Base-by-base conservation (phyloP, 1,140 invertebrate genomes). In the Drosophila miranda region DNA sequence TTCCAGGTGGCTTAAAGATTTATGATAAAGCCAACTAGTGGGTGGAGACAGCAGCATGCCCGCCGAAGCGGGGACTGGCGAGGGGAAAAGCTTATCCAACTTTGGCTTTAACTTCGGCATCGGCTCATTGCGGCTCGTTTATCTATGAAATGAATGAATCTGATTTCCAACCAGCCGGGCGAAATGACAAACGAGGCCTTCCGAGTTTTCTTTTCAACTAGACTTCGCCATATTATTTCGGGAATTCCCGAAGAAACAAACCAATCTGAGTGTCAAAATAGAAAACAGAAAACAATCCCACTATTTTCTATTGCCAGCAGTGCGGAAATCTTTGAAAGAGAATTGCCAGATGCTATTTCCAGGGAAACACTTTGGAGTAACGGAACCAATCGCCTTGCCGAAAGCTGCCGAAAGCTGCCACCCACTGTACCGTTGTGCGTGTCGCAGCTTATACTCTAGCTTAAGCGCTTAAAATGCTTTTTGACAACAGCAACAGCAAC, bases 391-490 rank as follows among this genome's bases (percentile, higher is more conserved):
- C 28, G 28, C 53, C 61, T 57, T 54, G 57, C 57, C 74, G 74
- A 63, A 76, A 69, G 51, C 58, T 56, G 21, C n/a, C 71, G 57
- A 34, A 34, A 8, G 3, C 45, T 49, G 46, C 51, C 41, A 7
- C 51, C 14, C 41, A 9, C 23, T 46, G 11, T 48, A 57, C 26
- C 41, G 63, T 43, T 71, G 81, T 86, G 81, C 81, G 81, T 87
- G 77, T 86, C 82, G 61, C 64, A 87, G 81, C 81, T 75, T 75
- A 75, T 75, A 62, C 72, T 75, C 41, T 68, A 44, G 72, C 61
- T 86, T 87, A 86, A 70, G 81, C 64, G 77, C 81, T 87, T 86
- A 86, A 86, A 86, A 81, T 86, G 82, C 74, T 86, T 87, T 86
- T 77, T 87, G 74, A 86, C 77, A 84, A 77, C 2, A 2, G 19